Evolutionary conservation across 2,113 vertebrate genomes (phyloP).

Genomic region (Ibidorhyncha struthersii): DNA sequence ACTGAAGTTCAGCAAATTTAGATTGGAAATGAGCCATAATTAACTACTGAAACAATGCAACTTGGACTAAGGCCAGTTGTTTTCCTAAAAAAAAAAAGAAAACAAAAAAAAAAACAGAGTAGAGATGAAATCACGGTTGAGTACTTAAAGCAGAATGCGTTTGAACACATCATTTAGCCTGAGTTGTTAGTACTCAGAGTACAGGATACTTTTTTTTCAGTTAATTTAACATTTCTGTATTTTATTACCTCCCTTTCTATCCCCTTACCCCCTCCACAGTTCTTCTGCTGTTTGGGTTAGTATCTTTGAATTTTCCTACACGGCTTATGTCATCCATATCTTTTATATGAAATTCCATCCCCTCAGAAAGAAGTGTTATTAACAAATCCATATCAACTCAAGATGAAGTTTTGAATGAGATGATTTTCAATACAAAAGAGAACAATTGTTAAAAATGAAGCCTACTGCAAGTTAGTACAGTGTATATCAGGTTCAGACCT

Average conservation of each 20-base stretch:
- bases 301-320: neutral
- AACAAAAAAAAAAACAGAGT: neutral
- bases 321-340: accelerated
- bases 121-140: neutral
- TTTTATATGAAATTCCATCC: neutral
- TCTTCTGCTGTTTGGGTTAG: neutral
- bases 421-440: neutral
- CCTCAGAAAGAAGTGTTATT: neutral
- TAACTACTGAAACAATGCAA: neutral
- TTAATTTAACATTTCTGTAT: neutral
- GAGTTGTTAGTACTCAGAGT: neutral
- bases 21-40: neutral
- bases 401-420: neutral
- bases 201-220: neutral
- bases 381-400: neutral
- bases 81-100: neutral
- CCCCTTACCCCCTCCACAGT: neutral
- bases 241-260: neutral
- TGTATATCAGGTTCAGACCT: neutral
- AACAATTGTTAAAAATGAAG: neutral
- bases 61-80: neutral
- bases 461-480: neutral
- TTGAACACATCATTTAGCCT: neutral
- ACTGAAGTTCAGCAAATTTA: neutral
- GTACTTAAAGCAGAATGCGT: neutral